phyloP scores from a whole-genome alignment of 2,888 invertebrate species.

The Cataglyphis rosenhaueri region DNA sequence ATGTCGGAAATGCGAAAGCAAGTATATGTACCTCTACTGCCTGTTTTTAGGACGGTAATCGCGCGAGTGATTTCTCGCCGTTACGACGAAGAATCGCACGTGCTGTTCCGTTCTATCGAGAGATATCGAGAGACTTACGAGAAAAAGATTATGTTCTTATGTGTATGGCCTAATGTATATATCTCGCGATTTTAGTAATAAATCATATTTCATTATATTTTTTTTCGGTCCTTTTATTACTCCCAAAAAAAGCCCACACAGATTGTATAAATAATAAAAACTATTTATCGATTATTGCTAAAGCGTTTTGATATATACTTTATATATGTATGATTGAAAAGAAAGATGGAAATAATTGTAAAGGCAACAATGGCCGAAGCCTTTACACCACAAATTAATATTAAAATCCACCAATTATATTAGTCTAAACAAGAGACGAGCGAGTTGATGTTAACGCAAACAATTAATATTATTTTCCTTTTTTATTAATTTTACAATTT shows the following conservation, averaged over 20 bases:
- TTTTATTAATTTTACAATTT: constrained; percentile 9
- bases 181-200: constrained; percentile 83
- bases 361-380: not conserved
- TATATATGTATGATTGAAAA: not conserved
- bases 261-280: not conserved
- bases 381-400: not conserved
- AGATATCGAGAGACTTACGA: constrained; percentile 52
- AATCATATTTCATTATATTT: constrained; percentile 80
- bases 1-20: constrained; percentile 35
- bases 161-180: constrained; percentile 83
- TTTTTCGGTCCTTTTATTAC: not conserved
- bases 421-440: constrained; percentile 5
- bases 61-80: constrained; percentile 26
- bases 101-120: constrained; percentile 6
- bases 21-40: constrained; percentile 57
- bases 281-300: not conserved
- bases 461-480: constrained; percentile 29
- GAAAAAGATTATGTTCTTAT: constrained; percentile 74
- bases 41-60: constrained; percentile 47
- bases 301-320: not conserved
- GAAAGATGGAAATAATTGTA: not conserved
- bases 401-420: constrained; percentile 24
- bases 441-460: constrained; percentile 4
- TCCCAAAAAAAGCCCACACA: constrained; percentile 19
- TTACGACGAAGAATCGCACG: constrained; percentile 20